Evolutionary conservation across 2,888 invertebrate genomes (phyloP).

Genomic region (Acleris laterana): DNA sequence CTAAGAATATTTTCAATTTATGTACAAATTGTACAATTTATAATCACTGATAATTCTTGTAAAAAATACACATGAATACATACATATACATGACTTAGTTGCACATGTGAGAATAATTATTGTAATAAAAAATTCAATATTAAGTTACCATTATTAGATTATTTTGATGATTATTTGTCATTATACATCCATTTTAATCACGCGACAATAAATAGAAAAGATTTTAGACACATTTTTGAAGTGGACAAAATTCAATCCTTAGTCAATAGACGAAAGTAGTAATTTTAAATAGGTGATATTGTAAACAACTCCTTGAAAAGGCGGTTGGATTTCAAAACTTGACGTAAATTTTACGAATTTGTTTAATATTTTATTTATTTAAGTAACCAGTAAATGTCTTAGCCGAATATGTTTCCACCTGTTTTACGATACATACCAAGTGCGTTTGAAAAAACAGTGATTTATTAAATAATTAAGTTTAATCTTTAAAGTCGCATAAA

Average conservation of each 20-base stretch:
- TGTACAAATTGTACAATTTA: neutral
- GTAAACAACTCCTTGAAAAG: slow-evolving; percentile 2
- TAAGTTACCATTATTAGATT: slow-evolving; percentile 25
- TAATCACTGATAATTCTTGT: neutral
- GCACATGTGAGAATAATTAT: neutral
- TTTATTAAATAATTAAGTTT: slow-evolving; percentile 13
- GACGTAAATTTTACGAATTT: neutral
- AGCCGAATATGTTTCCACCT: neutral
- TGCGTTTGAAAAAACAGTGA: slow-evolving; percentile 13
- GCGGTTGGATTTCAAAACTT: slow-evolving; percentile 8
- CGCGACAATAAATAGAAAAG: slow-evolving; percentile 31
- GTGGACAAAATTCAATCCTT: slow-evolving; percentile 18
- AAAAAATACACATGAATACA: neutral
- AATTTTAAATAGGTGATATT: slow-evolving; percentile 9
- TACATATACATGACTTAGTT: neutral
- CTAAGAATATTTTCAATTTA: slow-evolving; percentile 17
- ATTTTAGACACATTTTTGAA: slow-evolving; percentile 35
- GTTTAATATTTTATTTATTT: too few species aligned
- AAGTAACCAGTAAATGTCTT: too few species aligned
- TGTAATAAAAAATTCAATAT: slow-evolving; percentile 13
- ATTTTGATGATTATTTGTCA: neutral
- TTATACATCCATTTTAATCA: slow-evolving; percentile 1
- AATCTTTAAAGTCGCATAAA: slow-evolving; percentile 22
- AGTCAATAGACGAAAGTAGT: slow-evolving; percentile 4
- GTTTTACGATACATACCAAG: neutral